Evolutionary conservation across 2,113 vertebrate species (phyloP).

Genomic region (Turdus rufiventris): DNA sequence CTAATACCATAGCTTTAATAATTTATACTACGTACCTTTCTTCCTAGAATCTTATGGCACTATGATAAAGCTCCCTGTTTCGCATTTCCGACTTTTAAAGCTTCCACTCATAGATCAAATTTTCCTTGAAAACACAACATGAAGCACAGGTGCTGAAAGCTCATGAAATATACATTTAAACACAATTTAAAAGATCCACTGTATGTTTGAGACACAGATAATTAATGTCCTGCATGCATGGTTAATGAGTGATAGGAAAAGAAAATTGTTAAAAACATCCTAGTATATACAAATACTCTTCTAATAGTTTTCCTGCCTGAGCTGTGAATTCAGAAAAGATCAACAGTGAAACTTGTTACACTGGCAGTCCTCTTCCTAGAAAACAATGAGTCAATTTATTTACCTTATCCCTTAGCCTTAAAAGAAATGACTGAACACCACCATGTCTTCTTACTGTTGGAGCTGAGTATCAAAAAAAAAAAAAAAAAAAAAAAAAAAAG

Average conservation of each 20-base stretch:
- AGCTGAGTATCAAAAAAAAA: background rate
- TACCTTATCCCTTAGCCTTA: background rate
- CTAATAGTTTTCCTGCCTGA: background rate
- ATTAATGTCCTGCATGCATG: background rate
- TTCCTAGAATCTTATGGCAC: background rate
- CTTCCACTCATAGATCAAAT: background rate
- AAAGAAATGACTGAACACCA: background rate
- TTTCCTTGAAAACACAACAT: background rate
- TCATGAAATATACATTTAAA: background rate
- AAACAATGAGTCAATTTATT: background rate
- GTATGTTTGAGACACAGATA: background rate
- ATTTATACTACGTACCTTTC: background rate
- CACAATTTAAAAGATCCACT: background rate
- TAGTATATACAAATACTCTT: background rate
- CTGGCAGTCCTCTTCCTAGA: background rate
- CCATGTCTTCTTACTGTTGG: background rate
- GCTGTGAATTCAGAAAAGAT: background rate
- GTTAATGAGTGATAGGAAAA: background rate
- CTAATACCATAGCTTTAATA: background rate
- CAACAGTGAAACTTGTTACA: background rate
- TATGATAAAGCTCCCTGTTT: background rate
- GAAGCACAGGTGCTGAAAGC: background rate
- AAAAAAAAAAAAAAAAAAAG: background rate
- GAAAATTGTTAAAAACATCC: background rate
- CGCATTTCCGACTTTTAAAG: background rate